Conservation (phyloP, 2,888 invertebrate species). For the Meganola albula region DNA sequence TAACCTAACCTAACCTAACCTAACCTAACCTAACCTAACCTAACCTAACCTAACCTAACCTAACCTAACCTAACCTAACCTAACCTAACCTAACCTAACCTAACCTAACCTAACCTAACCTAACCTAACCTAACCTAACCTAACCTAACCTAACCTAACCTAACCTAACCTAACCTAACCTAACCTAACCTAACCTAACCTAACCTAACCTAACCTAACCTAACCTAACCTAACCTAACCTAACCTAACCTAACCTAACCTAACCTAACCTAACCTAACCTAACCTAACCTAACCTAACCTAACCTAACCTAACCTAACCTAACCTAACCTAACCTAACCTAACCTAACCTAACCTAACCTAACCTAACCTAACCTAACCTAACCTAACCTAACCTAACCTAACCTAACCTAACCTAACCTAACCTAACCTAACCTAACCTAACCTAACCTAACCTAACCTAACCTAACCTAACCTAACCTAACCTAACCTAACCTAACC, state of each 20-base stretch:
- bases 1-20: constrained; percentile 18
- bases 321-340: constrained; percentile 22
- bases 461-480: constrained; percentile 13
- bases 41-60: constrained; percentile 17
- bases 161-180: constrained; percentile 16
- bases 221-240: constrained; percentile 16
- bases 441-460: constrained; percentile 14
- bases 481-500: constrained; percentile 17
- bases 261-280: constrained; percentile 27
- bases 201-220: constrained; percentile 16
- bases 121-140: constrained; percentile 16
- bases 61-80: constrained; percentile 18
- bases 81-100: constrained; percentile 16
- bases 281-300: constrained; percentile 27
- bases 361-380: constrained; percentile 12
- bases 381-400: constrained; percentile 17
- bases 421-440: constrained; percentile 20
- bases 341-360: constrained; percentile 19
- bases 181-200: constrained; percentile 16
- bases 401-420: constrained; percentile 20
- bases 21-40: constrained; percentile 18
- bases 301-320: constrained; percentile 27
- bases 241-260: constrained; percentile 16
- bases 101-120: constrained; percentile 15
- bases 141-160: constrained; percentile 16